These are phyloP conservation scores for Drosophila prosaltans DNA, from an alignment of 1,140 invertebrate genomes.

Conservation along the genomic window DNA sequence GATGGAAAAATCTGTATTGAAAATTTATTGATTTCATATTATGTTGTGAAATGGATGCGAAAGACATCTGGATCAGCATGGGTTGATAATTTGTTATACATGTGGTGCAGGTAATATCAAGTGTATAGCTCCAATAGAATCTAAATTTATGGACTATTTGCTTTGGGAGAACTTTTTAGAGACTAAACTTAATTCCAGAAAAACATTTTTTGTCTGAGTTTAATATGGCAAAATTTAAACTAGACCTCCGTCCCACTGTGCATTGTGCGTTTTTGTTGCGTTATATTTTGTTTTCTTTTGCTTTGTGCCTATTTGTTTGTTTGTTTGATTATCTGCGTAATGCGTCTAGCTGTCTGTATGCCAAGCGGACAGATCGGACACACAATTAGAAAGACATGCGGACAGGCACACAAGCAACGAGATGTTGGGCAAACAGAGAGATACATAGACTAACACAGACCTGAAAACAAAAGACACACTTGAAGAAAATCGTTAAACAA, in stretches of 20 bases:
- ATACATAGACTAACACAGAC: not conserved
- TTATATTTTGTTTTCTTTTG: constrained; percentile 9
- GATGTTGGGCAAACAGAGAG: constrained; percentile 2
- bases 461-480: constrained; percentile 7
- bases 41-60: too few relatives aligned
- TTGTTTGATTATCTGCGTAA: constrained; percentile 54
- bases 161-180: too few relatives aligned
- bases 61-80: too few relatives aligned
- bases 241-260: not conserved
- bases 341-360: constrained; percentile 45
- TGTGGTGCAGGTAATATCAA: too few relatives aligned
- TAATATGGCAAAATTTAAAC: too few relatives aligned
- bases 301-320: constrained; percentile 21
- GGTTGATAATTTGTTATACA: too few relatives aligned
- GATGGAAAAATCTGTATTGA: too few relatives aligned
- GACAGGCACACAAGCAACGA: constrained; percentile 4
- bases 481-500: not conserved
- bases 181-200: too few relatives aligned
- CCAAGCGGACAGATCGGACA: constrained; percentile 22
- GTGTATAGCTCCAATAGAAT: too few relatives aligned
- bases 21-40: too few relatives aligned
- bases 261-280: constrained; percentile 17
- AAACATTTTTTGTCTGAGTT: too few relatives aligned
- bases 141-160: too few relatives aligned
- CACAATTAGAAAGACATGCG: constrained; percentile 17